Conservation (phyloP, 2,797 vertebrate species). For the Pelobates cultripes region DNA sequence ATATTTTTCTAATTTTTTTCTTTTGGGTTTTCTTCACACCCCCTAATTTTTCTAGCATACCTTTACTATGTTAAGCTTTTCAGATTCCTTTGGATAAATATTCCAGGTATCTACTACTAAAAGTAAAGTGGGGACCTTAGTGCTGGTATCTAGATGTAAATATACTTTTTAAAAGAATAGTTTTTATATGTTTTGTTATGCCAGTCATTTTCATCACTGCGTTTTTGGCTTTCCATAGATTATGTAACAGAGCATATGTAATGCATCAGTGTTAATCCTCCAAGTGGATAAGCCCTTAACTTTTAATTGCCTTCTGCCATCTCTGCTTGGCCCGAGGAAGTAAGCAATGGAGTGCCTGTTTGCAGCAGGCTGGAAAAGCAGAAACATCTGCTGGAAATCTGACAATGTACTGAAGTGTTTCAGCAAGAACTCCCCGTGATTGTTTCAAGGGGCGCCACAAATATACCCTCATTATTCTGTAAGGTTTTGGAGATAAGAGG, state of each 20-base stretch:
- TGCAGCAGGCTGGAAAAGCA: background rate
- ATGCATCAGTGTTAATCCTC: background rate
- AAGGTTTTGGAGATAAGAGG: slow-evolving; percentile 17
- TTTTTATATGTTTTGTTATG: background rate
- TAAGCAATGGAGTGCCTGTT: background rate
- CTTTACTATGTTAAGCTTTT: too few species aligned
- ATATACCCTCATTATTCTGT: background rate
- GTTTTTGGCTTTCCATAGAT: slow-evolving; percentile 1
- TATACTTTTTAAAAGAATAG: background rate
- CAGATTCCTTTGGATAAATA: too few species aligned
- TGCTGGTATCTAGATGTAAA: background rate
- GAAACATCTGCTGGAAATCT: slow-evolving; percentile 32
- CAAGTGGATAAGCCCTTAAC: slow-evolving; percentile 1
- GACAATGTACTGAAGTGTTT: slow-evolving; percentile 21
- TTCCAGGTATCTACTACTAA: too few species aligned
- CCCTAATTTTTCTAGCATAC: too few species aligned
- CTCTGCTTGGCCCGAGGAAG: background rate
- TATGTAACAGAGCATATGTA: slow-evolving; percentile 14
- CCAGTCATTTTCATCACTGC: background rate
- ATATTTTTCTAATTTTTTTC: too few species aligned
- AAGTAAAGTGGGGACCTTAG: background rate
- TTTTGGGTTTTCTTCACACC: too few species aligned
- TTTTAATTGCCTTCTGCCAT: slow-evolving; percentile 9
- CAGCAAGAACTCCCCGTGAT: slow-evolving; percentile 3
- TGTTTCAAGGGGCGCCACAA: slow-evolving; percentile 16